Percentiles rank a stretch among this genome's conserved stretches.
phyloP scores from a whole-genome alignment of 2,797 vertebrate genomes.

The Bovichtus diacanthus region DNA sequence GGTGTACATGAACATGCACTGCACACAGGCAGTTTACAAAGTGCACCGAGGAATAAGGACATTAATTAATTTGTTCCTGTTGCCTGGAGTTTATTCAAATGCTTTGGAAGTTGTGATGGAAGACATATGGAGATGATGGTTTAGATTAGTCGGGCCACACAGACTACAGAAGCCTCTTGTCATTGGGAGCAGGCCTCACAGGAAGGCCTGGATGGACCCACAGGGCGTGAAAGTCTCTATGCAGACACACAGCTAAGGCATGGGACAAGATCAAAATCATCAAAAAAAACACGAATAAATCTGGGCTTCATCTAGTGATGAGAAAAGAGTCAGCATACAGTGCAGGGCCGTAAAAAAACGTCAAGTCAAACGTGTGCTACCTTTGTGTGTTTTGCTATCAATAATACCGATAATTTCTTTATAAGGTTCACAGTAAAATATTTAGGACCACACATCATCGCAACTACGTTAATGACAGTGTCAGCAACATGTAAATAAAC shows the following conservation, averaged over 20 bases:
- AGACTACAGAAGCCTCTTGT: slow-evolving; percentile 75
- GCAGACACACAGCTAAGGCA: slow-evolving; percentile 28
- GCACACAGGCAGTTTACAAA: slow-evolving; percentile 56
- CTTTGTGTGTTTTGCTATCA: slow-evolving; percentile 4
- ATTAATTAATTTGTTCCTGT: slow-evolving; percentile 86
- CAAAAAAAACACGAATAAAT: slow-evolving; percentile 36
- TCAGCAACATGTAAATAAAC: slow-evolving; percentile 61
- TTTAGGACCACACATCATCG: slow-evolving; percentile 18
- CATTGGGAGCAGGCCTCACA: slow-evolving; percentile 70
- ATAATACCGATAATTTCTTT: not conserved
- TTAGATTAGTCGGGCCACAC: slow-evolving; percentile 82
- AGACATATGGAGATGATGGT: slow-evolving; percentile 84
- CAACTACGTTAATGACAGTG: slow-evolving; percentile 20
- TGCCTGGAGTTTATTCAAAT: slow-evolving; percentile 78
- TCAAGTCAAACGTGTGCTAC: not conserved
- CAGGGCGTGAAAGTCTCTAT: slow-evolving; percentile 52
- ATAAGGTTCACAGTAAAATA: slow-evolving; percentile 4
- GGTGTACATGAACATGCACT: slow-evolving; percentile 5
- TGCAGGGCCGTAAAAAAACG: not conserved
- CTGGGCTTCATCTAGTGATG: slow-evolving; percentile 35
- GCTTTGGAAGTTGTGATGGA: slow-evolving; percentile 79
- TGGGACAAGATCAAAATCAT: slow-evolving; percentile 35
- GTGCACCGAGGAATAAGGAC: slow-evolving; percentile 66
- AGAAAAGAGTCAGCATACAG: slow-evolving; percentile 18
- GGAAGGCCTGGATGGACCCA: slow-evolving; percentile 64